Conservation (phyloP, 2,797 vertebrate species). For the Pipistrellus kuhlii region DNA sequence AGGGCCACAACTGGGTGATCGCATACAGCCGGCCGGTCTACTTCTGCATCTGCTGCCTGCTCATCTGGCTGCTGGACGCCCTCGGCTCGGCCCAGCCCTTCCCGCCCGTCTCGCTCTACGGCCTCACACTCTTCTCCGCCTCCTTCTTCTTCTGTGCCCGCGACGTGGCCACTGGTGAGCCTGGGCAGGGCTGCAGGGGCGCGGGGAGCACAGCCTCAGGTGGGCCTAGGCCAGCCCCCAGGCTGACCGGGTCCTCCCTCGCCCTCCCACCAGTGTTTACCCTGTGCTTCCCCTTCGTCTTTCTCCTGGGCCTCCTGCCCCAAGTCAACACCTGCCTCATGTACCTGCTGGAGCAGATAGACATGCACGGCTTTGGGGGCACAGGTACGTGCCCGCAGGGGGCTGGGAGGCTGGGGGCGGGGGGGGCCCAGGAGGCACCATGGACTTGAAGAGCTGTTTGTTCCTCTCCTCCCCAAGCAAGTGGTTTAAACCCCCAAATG, state of each 20-base stretch:
- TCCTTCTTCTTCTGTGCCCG: constrained; percentile 93
- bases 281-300: constrained; percentile 94
- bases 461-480: not conserved
- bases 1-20: constrained; percentile 97
- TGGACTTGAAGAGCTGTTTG: not conserved
- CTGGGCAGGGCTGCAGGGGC: not conserved
- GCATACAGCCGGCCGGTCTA: constrained; percentile 95
- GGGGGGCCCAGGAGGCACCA: not conserved
- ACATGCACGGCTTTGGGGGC: constrained; percentile 95
- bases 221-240: fast-evolving
- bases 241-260: not conserved
- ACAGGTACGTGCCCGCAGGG: constrained; percentile 87
- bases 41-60: constrained; percentile 93
- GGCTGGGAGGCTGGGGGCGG: not conserved
- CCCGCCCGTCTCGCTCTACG: constrained; percentile 92
- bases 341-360: constrained; percentile 96
- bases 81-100: constrained; percentile 88
- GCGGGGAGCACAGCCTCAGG: not conserved
- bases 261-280: constrained; percentile 89
- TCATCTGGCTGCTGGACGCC: constrained; percentile 94
- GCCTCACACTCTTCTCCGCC: constrained; percentile 93
- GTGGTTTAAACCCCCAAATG: not conserved
- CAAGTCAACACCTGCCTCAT: constrained; percentile 97
- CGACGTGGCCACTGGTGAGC: constrained; percentile 92
- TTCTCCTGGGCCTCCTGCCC: constrained; percentile 95